Evolutionary conservation across 2,113 vertebrate genomes (phyloP).

Genomic region (Merops nubicus): DNA sequence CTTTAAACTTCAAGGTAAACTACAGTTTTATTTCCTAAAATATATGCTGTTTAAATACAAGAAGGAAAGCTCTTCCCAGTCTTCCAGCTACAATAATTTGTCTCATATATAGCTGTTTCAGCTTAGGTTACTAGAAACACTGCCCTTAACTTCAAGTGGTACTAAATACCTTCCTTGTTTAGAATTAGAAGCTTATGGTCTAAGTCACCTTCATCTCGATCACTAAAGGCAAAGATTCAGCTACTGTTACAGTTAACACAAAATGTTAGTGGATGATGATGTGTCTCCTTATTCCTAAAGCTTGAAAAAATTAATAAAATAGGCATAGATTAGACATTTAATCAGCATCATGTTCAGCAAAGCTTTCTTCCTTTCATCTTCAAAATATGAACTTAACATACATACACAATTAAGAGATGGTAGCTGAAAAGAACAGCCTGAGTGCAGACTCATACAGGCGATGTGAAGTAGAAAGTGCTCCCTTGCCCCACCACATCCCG

Average conservation of each 20-base stretch:
- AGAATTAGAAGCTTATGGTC: background rate
- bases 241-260: background rate
- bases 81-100: background rate
- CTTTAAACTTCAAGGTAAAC: background rate
- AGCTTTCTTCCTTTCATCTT: background rate
- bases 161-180: background rate
- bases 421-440: background rate
- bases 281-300: background rate
- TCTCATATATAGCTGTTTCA: background rate
- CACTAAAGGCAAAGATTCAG: background rate
- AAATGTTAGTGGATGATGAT: background rate
- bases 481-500: background rate
- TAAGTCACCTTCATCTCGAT: background rate
- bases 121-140: background rate
- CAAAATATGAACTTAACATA: background rate
- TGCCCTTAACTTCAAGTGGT: background rate
- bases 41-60: background rate
- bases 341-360: background rate
- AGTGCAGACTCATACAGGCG: background rate
- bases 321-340: background rate
- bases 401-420: background rate
- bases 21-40: background rate
- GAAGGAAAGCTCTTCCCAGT: background rate
- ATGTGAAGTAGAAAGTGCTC: accelerated
- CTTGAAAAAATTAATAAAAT: background rate